These are phyloP conservation scores for Xanthostigma xanthostigma DNA, from an alignment of 2,888 invertebrate genomes.

Conservation along the genomic window DNA sequence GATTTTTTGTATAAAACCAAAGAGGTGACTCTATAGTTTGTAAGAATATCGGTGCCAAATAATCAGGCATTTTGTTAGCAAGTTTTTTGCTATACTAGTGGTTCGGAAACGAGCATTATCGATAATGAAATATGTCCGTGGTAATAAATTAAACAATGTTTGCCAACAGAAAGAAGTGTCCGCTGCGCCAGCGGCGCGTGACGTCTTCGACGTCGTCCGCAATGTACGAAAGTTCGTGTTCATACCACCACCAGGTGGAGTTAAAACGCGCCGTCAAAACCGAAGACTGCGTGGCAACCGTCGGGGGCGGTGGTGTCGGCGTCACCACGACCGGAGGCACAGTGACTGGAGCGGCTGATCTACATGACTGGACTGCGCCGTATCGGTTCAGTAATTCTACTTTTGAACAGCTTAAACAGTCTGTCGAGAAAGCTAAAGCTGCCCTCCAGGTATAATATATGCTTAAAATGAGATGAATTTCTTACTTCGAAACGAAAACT, in stretches of 20 bases:
- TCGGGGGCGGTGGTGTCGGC: conserved; percentile 21
- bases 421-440: conserved; percentile 81
- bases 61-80: too few species aligned
- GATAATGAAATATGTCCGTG: not conserved
- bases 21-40: too few species aligned
- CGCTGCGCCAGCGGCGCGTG: conserved; percentile 18
- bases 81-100: too few species aligned
- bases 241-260: conserved; percentile 47
- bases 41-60: too few species aligned
- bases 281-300: conserved; percentile 2
- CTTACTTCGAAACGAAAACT: too few species aligned
- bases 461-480: too few species aligned
- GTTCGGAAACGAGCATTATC: too few species aligned
- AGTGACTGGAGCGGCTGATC: conserved; percentile 27
- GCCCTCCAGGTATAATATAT: conserved; percentile 45
- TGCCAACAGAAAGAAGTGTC: conserved; percentile 25
- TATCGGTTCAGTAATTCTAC: conserved; percentile 73
- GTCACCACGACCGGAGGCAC: conserved; percentile 30
- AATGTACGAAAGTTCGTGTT: conserved; percentile 91
- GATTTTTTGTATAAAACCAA: too few species aligned
- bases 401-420: conserved; percentile 79
- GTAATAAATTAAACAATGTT: not conserved
- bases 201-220: conserved; percentile 22
- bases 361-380: conserved; percentile 50
- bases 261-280: conserved; percentile 21